Evolutionary conservation across 2,797 vertebrate genomes (phyloP), one percentile per base, ranked within the genome.

Genomic region (Buceros bicornis): DNA sequence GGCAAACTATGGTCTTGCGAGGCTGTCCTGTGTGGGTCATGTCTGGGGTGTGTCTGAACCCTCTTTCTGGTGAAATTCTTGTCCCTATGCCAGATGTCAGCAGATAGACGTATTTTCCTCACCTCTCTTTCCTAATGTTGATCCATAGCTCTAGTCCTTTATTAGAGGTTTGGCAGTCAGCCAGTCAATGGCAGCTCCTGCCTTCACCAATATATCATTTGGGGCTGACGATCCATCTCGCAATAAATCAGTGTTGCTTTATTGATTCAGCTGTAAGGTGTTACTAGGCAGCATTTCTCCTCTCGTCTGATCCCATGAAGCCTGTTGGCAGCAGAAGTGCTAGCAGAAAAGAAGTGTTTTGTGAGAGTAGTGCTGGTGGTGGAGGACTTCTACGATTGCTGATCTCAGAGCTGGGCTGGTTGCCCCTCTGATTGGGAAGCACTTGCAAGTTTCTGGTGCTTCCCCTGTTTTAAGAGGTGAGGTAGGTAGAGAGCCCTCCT

Each of bases 331-430:
- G 70, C 50, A 89, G 56, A 76, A 89, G 3, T 1, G 2, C 24
- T n/a, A 43, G 25, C 31, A 65, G 45, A 89, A 69, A 43, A 25
- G 4, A 56, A 28, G 4, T 57, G 8, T 79, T 92, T 66, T 40
- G n/a, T 43, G 11, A 48, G 42, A 62, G 13, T 18, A 10, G 20
- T 45, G 20, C 19, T 50, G 26, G 6, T 13, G 11, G 26, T 9
- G 3, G 5, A 29, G 6, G 12, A 19, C 18, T 11, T 56, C 79
- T 56, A 0, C 2, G 1, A 33, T 66, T 57, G 16, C 50, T 51
- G 43, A 73, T 15, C 60, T 61, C 76, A 73, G 24, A 70, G 29
- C 26, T 78, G 60, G 18, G 12, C 33, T 70, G 47, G 7, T 84
- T 83, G 35, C 1, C 9, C 14, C 6, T 5, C 20, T n/a, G 16